Conservation (phyloP, 2,797 vertebrate genomes). For the Champsocephalus esox region DNA sequence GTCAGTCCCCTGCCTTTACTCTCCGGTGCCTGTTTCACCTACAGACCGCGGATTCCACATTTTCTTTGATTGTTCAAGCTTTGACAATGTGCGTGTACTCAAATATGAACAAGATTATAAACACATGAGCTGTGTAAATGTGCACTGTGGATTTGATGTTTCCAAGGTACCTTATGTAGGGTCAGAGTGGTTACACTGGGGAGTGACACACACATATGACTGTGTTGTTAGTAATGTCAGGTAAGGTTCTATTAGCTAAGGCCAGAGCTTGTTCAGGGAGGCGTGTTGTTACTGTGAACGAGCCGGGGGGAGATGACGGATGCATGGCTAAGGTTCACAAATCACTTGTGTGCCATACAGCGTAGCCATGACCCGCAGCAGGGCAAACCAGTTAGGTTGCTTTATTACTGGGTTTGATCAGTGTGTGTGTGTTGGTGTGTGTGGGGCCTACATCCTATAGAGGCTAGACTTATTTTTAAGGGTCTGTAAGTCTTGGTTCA, state of each 20-base stretch:
- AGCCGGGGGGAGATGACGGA: conserved; percentile 24
- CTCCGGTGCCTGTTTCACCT: conserved; percentile 38
- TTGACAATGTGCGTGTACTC: conserved; percentile 11
- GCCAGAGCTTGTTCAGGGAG: conserved; percentile 15
- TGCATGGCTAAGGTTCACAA: conserved; percentile 35
- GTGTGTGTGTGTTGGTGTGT: conserved; percentile 25
- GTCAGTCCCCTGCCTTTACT: conserved; percentile 50
- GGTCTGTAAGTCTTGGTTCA: conserved; percentile 32
- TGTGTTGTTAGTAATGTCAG: conserved; percentile 12
- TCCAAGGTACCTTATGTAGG: not conserved
- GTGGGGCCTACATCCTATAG: conserved; percentile 22
- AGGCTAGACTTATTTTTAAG: conserved; percentile 36
- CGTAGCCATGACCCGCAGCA: conserved; percentile 42
- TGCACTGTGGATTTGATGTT: conserved; percentile 12
- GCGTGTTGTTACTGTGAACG: conserved; percentile 24
- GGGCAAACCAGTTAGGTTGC: conserved; percentile 62
- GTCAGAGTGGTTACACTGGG: conserved; percentile 14
- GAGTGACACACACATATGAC: conserved; percentile 5
- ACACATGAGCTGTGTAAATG: conserved; percentile 6
- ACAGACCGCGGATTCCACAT: conserved; percentile 38
- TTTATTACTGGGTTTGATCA: conserved; percentile 39
- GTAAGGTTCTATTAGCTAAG: conserved; percentile 20
- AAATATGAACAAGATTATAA: conserved; percentile 15
- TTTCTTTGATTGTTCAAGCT: conserved; percentile 25
- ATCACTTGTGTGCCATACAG: conserved; percentile 49